Percentiles rank a stretch among this genome's conserved stretches.
Evolutionary conservation across 92 coral and sea anemone species (phyloP).

Genomic region (Porites cylindrica): DNA sequence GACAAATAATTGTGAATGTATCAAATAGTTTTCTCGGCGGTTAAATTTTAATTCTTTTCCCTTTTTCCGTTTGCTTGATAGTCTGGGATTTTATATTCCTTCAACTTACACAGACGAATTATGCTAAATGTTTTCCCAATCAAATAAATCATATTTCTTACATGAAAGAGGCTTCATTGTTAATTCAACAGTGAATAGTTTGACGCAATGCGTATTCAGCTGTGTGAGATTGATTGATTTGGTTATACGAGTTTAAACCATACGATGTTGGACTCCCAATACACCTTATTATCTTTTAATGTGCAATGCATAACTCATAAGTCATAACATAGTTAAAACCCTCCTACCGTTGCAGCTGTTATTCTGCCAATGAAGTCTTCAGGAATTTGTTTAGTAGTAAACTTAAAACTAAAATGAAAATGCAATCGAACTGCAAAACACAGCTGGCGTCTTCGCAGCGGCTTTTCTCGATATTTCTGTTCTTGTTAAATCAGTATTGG

Average conservation of each 20-base stretch:
- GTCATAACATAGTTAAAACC: neutral
- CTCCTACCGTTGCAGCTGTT: neutral
- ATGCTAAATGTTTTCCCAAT: too few species aligned
- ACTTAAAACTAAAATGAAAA: too few species aligned
- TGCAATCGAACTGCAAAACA: neutral
- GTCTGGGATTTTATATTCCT: too few species aligned
- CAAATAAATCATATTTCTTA: too few species aligned
- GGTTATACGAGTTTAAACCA: neutral
- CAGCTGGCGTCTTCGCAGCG: neutral
- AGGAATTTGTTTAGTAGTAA: neutral
- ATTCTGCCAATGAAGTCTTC: neutral
- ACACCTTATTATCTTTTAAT: neutral
- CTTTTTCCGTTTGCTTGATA: too few species aligned
- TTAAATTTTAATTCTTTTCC: too few species aligned
- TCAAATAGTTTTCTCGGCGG: too few species aligned
- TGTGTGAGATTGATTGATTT: neutral
- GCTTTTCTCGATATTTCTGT: neutral
- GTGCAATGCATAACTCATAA: neutral
- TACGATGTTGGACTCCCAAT: neutral
- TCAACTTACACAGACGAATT: too few species aligned
- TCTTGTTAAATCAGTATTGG: neutral
- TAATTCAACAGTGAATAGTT: too few species aligned
- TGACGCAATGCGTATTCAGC: neutral
- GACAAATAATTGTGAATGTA: too few species aligned
- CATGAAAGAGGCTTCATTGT: too few species aligned